A percentile compares a stretch with the other conserved stretches of the same genome.
Evolutionary conservation across 2,113 vertebrate genomes (phyloP).

Genomic region (Hipposideros armiger): DNA sequence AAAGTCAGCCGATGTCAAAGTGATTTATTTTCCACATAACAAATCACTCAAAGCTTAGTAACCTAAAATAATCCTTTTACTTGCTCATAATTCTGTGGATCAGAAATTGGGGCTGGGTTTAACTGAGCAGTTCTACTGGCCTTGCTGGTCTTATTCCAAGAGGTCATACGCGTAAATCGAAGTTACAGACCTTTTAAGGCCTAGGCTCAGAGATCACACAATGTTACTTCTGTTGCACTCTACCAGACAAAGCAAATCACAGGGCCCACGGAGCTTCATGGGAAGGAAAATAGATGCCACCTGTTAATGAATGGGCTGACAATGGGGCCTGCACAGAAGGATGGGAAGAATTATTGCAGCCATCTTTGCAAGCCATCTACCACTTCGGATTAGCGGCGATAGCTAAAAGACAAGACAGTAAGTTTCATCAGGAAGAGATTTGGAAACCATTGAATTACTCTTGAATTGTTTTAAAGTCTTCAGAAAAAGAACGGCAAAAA

Average conservation of each 20-base stretch:
- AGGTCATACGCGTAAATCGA: neutral
- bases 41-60: neutral
- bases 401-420: neutral
- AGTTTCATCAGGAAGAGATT: neutral
- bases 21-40: conserved; percentile 4
- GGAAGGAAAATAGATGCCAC: neutral
- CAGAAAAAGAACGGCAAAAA: neutral
- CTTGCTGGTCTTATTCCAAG: neutral
- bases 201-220: neutral
- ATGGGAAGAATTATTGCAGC: neutral
- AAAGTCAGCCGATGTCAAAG: neutral
- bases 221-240: neutral
- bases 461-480: conserved; percentile 10
- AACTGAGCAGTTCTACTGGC: neutral
- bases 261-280: neutral
- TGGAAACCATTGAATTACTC: neutral
- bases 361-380: neutral
- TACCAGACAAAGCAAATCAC: neutral
- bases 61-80: neutral
- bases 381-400: neutral
- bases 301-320: neutral
- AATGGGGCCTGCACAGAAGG: neutral
- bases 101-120: neutral
- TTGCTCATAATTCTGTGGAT: conserved; percentile 26
- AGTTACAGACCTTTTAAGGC: neutral